Conservation (phyloP, 2,113 vertebrate species). For the Salvelinus sp. region DNA sequence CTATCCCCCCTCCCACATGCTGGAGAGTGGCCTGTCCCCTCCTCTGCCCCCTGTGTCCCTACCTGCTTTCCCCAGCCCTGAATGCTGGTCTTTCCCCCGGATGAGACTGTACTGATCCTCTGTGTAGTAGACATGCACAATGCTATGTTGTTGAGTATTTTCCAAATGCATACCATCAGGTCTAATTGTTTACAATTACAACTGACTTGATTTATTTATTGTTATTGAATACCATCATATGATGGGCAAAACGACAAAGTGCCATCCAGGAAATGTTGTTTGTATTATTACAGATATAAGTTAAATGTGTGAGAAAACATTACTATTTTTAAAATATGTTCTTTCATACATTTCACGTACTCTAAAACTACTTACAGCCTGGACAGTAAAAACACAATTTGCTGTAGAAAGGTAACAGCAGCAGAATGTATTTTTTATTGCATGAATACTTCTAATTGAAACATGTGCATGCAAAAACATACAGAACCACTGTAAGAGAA, state of each 20-base stretch:
- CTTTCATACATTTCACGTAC: background rate
- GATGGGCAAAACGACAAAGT: background rate
- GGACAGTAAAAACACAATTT: conserved; percentile 30
- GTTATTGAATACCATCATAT: background rate
- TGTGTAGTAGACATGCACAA: background rate
- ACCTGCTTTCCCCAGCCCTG: conserved; percentile 62
- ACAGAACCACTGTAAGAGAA: conserved; percentile 7
- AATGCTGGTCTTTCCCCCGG: conserved; percentile 79
- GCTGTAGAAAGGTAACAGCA: conserved; percentile 18
- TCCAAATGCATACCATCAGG: conserved; percentile 12
- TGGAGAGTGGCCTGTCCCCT: conserved; percentile 54
- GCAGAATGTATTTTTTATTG: conserved; percentile 11
- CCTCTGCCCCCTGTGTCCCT: conserved; percentile 28
- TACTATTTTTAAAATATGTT: background rate
- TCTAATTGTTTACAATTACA: background rate
- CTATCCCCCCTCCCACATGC: conserved; percentile 60
- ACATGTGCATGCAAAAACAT: background rate
- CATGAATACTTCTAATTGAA: conserved; percentile 18
- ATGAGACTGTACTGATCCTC: conserved; percentile 75
- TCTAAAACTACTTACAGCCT: background rate
- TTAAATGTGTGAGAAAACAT: background rate
- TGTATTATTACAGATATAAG: background rate
- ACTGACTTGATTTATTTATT: background rate
- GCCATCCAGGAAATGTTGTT: background rate
- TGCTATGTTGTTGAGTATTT: background rate